Evolutionary conservation across 1,140 invertebrate species (phyloP).

Genomic region (Drosophila lini): DNA sequence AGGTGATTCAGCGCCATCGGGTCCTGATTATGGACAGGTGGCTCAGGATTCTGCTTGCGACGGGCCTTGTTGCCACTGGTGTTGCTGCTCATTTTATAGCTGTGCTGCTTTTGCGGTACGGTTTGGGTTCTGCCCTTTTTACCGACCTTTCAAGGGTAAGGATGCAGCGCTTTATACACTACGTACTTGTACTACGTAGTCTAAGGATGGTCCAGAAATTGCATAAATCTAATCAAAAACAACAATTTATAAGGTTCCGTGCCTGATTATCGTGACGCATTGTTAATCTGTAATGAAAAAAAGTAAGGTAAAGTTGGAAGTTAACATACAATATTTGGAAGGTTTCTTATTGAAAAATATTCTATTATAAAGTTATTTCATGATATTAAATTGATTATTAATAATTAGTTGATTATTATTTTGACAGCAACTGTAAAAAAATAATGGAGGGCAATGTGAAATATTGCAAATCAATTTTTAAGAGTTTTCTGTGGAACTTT

Average conservation of each 20-base stretch:
- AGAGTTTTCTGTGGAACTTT: background rate
- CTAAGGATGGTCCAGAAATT: background rate
- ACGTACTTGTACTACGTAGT: constrained; percentile 20
- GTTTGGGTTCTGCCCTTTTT: background rate
- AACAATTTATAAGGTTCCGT: constrained; percentile 40
- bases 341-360: background rate
- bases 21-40: constrained; percentile 28
- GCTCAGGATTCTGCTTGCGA: constrained; percentile 24
- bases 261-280: constrained; percentile 55
- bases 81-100: constrained; percentile 28
- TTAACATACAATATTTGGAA: too few relatives aligned
- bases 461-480: background rate
- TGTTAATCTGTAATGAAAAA: constrained; percentile 18
- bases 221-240: constrained; percentile 32
- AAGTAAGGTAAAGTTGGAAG: background rate
- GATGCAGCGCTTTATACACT: background rate
- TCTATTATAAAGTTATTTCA: too few relatives aligned
- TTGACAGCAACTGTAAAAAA: background rate
- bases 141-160: background rate
- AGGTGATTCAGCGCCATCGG: constrained; percentile 16
- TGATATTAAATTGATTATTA: too few relatives aligned
- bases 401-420: background rate
- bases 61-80: constrained; percentile 29
- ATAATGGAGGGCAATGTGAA: background rate
- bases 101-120: constrained; percentile 40